phyloP scores from a whole-genome alignment of 2,888 invertebrate species.

The Loripinus fragilis region DNA sequence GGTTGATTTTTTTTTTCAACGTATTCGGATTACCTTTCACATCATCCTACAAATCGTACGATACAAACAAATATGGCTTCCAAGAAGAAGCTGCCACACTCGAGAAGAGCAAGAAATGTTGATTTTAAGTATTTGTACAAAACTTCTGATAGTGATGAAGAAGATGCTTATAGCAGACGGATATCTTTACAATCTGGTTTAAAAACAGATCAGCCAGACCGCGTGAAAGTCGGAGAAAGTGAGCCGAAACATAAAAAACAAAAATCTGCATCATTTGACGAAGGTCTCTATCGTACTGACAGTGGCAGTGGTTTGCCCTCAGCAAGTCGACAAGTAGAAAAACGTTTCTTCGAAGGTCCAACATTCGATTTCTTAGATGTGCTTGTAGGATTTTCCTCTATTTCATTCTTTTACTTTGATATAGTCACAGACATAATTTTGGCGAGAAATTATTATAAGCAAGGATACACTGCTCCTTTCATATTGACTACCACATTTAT shows the following conservation, averaged over 20 bases:
- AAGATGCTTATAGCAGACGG: not conserved
- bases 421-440: conserved; percentile 71
- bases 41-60: too few relatives aligned
- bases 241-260: not conserved
- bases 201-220: conserved; percentile 34
- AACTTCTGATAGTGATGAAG: conserved; percentile 28
- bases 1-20: too few relatives aligned
- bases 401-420: conserved; percentile 72
- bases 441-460: conserved; percentile 68
- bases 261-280: not conserved
- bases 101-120: conserved; percentile 40
- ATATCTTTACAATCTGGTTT: conserved; percentile 6
- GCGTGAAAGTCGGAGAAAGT: conserved; percentile 1
- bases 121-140: conserved; percentile 37
- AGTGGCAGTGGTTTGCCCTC: not conserved
- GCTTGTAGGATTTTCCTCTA: conserved; percentile 65
- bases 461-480: conserved; percentile 56
- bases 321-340: not conserved
- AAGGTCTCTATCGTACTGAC: not conserved
- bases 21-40: too few relatives aligned
- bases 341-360: conserved; percentile 33
- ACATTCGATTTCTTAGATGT: conserved; percentile 66
- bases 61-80: conserved; percentile 49
- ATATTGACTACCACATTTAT: conserved; percentile 71
- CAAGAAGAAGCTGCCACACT: conserved; percentile 56